Percentiles rank a stretch among this genome's conserved stretches.
These are phyloP conservation scores for Apodemia duryi DNA, from an alignment of 2,888 invertebrate genomes.

Conservation along the genomic window DNA sequence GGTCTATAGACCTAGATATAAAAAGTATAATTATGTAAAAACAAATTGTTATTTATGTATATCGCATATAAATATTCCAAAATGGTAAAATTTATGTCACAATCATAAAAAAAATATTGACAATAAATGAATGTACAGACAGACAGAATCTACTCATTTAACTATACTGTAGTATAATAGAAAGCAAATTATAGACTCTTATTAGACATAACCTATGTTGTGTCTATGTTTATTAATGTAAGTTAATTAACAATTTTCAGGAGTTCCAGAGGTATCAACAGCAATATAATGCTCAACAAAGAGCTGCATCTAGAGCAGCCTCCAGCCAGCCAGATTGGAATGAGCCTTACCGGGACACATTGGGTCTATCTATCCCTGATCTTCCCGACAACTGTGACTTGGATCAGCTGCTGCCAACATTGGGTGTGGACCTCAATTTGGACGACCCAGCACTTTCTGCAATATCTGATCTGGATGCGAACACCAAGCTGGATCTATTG, in stretches of 20 bases:
- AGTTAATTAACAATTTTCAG: conserved; percentile 43
- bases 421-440: conserved; percentile 81
- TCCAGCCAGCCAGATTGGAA: conserved; percentile 64
- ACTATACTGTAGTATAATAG: too few relatives aligned
- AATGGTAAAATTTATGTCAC: too few relatives aligned
- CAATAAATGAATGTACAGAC: too few relatives aligned
- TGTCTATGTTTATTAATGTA: neutral
- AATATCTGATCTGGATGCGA: conserved; percentile 59
- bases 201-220: too few relatives aligned
- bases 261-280: conserved; percentile 82
- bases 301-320: conserved; percentile 58
- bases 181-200: too few relatives aligned
- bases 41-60: too few relatives aligned
- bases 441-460: conserved; percentile 60
- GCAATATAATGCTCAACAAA: conserved; percentile 81
- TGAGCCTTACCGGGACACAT: conserved; percentile 70
- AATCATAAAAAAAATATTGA: too few relatives aligned
- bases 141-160: too few relatives aligned
- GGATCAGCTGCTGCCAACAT: conserved; percentile 82
- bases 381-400: conserved; percentile 77
- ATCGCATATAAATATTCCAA: too few relatives aligned
- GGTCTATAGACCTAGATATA: too few relatives aligned
- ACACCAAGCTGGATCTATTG: conserved; percentile 63
- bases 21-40: too few relatives aligned
- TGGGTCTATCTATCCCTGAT: conserved; percentile 58